These are phyloP conservation scores for Zosterops hypoxanthus DNA, from an alignment of 2,113 vertebrate genomes.

Conservation along the genomic window DNA sequence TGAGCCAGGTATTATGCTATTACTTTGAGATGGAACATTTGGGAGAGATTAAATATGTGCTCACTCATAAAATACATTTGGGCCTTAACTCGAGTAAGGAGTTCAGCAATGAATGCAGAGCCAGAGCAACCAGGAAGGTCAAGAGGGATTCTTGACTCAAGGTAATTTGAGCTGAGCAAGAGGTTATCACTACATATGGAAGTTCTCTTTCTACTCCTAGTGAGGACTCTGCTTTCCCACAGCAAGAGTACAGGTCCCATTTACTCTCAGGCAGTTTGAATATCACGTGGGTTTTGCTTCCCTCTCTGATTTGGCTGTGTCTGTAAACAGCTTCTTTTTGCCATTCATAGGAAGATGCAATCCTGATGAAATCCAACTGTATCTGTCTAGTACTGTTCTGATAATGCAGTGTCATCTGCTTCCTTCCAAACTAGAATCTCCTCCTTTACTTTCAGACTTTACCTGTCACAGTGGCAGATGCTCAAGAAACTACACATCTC, in stretches of 20 bases:
- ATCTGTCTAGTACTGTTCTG: background rate
- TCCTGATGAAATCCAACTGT: background rate
- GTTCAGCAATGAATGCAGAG: background rate
- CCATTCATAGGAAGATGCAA: background rate
- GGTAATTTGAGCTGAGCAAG: background rate
- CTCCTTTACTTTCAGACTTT: background rate
- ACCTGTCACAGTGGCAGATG: background rate
- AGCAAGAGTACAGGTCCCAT: background rate
- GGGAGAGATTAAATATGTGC: constrained; percentile 9
- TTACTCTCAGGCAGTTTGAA: background rate
- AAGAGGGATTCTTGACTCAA: background rate
- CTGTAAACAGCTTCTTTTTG: background rate
- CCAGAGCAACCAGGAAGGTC: background rate
- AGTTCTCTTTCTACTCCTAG: background rate
- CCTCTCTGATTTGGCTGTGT: background rate
- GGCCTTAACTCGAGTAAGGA: background rate
- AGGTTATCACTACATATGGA: background rate
- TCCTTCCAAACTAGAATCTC: background rate
- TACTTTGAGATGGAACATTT: constrained; percentile 11
- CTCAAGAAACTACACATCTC: background rate
- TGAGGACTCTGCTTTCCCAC: background rate
- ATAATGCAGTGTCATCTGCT: background rate
- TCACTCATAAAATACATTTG: constrained; percentile 21
- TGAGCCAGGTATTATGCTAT: constrained; percentile 47
- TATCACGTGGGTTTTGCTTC: background rate